A percentile compares a stretch with the other conserved stretches of the same genome.
These are phyloP conservation scores for Ceraclea dissimilis DNA, from an alignment of 2,888 invertebrate genomes.

Conservation along the genomic window DNA sequence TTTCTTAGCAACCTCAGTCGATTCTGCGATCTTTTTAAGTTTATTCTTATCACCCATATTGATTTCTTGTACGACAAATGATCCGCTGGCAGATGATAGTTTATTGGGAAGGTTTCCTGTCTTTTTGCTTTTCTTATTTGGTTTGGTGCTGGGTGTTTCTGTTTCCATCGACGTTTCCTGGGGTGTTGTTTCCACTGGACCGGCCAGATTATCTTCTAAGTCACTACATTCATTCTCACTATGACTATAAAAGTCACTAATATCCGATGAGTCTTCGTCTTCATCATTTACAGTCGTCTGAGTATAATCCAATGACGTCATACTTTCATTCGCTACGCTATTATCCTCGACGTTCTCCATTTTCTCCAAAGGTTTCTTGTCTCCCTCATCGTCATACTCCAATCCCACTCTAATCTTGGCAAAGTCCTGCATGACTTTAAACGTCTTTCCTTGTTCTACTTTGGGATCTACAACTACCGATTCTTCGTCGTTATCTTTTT, in stretches of 20 bases:
- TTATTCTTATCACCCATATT: slow-evolving; percentile 38
- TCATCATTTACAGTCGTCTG: slow-evolving; percentile 34
- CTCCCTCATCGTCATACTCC: slow-evolving; percentile 58
- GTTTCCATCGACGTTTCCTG: slow-evolving; percentile 22
- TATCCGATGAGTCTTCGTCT: slow-evolving; percentile 53
- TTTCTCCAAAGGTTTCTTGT: slow-evolving; percentile 51
- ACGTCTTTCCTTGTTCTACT: slow-evolving; percentile 37
- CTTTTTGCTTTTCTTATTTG: slow-evolving; percentile 32
- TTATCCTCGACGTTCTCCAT: slow-evolving; percentile 30
- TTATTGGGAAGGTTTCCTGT: slow-evolving; percentile 27
- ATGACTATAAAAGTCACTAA: slow-evolving; percentile 62
- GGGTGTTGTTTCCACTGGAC: slow-evolving; percentile 17
- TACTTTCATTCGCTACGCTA: slow-evolving; percentile 42
- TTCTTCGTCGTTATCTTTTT: slow-evolving; percentile 31
- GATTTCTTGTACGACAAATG: slow-evolving; percentile 48
- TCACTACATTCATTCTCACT: slow-evolving; percentile 52
- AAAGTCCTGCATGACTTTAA: slow-evolving; percentile 70
- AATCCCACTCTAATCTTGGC: slow-evolving; percentile 69
- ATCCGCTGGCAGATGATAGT: slow-evolving; percentile 46
- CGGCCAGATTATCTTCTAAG: slow-evolving; percentile 44
- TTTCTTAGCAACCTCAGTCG: slow-evolving; percentile 39
- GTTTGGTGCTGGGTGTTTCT: neutral
- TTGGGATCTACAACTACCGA: slow-evolving; percentile 33
- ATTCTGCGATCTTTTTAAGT: slow-evolving; percentile 26
- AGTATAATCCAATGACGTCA: slow-evolving; percentile 32